phyloP scores from a whole-genome alignment of 2,888 invertebrate genomes.

The Polydrusus pterygomalis region DNA sequence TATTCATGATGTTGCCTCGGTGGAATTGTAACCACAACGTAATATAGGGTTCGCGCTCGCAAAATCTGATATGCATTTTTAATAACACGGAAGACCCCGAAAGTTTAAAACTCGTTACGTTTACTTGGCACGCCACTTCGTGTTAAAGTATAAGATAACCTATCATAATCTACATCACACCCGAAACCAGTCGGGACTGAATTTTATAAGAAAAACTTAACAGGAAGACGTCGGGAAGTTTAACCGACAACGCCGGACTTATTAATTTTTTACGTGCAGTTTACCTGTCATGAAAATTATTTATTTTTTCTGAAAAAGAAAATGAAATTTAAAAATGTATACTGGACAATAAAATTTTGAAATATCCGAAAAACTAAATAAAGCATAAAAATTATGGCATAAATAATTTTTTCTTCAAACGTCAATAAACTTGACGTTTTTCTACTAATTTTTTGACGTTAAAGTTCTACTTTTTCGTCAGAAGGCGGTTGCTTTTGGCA shows the following conservation, averaged over 20 bases:
- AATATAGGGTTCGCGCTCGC: slow-evolving; percentile 32
- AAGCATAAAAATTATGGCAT: no score
- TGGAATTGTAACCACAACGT: slow-evolving; percentile 21
- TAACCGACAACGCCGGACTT: slow-evolving; percentile 30
- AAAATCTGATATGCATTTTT: slow-evolving; percentile 58
- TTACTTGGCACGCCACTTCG: slow-evolving; percentile 55
- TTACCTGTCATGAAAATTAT: slow-evolving; percentile 29
- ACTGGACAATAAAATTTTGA: no score
- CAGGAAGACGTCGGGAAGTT: slow-evolving; percentile 31
- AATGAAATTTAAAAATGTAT: no score
- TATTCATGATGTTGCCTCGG: slow-evolving; percentile 28
- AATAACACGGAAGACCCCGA: slow-evolving; percentile 54
- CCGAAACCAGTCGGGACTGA: slow-evolving; percentile 44
- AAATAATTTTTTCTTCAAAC: no score
- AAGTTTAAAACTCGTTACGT: slow-evolving; percentile 57
- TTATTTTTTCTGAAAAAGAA: no score
- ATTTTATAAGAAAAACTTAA: slow-evolving; percentile 41
- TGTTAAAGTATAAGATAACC: slow-evolving; percentile 54
- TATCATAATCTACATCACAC: slow-evolving; percentile 57
- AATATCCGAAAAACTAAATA: no score
- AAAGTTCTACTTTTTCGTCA: no score
- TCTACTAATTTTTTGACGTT: no score
- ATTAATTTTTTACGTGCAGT: slow-evolving; percentile 46
- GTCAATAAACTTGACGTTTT: no score
- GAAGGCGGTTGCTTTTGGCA: no score